Conservation (phyloP, 2,113 vertebrate genomes). For the Megaleporinus macrocephalus region DNA sequence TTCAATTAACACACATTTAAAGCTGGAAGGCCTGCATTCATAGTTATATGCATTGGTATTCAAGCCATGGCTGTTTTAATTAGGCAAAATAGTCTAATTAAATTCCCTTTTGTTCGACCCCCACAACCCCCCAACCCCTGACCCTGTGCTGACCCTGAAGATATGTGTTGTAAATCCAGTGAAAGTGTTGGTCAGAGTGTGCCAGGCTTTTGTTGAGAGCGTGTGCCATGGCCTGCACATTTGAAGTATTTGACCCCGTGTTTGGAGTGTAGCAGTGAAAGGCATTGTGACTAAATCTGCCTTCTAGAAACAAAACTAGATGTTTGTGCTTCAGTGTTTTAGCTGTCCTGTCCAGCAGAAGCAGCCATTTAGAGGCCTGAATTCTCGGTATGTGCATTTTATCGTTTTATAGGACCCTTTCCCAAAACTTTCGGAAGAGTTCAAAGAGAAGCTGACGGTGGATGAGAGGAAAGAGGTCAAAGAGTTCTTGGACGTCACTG, state of each 20-base stretch:
- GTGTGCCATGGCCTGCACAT: slow-evolving; percentile 21
- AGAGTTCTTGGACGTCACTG: slow-evolving; percentile 65
- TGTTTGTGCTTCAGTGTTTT: neutral
- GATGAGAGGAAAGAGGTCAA: slow-evolving; percentile 58
- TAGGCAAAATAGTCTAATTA: neutral
- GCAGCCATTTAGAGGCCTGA: no score
- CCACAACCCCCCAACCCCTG: slow-evolving; percentile 34
- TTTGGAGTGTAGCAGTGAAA: neutral
- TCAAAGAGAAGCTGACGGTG: slow-evolving; percentile 60
- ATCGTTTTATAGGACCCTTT: slow-evolving; percentile 70
- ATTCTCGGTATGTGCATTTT: no score
- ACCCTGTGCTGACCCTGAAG: slow-evolving; percentile 54
- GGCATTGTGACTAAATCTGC: neutral
- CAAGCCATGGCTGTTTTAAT: neutral
- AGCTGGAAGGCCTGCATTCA: neutral
- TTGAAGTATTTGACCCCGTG: slow-evolving; percentile 21
- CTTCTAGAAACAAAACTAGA: neutral
- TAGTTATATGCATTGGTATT: neutral
- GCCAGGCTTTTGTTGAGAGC: slow-evolving; percentile 35
- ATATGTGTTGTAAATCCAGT: slow-evolving; percentile 52
- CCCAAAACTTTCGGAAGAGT: slow-evolving; percentile 56
- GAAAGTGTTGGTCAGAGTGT: slow-evolving; percentile 50
- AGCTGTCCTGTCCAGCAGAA: no score
- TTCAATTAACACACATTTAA: neutral
- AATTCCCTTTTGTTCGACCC: slow-evolving; percentile 18